A percentile compares a stretch with the other conserved stretches of the same genome.
These are phyloP conservation scores for Apeltes quadracus DNA, from an alignment of 2,113 vertebrate genomes.

Conservation along the genomic window DNA sequence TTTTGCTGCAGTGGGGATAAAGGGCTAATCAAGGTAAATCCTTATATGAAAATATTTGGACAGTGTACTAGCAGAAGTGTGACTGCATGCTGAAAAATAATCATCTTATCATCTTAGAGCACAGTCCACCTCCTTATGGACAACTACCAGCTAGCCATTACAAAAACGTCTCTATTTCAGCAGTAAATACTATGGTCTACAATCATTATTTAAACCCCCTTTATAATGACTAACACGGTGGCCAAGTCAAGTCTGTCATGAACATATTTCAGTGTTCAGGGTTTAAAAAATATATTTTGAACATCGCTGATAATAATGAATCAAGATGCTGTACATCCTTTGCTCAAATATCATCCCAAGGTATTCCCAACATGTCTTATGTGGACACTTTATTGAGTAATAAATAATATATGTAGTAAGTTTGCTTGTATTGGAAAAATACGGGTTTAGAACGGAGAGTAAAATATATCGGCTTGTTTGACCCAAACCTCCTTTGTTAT, in stretches of 20 bases:
- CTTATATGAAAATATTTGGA: slow-evolving; percentile 1
- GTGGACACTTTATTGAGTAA: neutral
- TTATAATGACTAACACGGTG: slow-evolving; percentile 4
- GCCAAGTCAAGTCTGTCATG: slow-evolving; percentile 16
- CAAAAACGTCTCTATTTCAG: slow-evolving; percentile 4
- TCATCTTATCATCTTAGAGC: too few relatives aligned
- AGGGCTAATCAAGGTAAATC: slow-evolving; percentile 8
- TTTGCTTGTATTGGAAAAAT: neutral
- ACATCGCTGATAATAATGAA: neutral
- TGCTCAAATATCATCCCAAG: neutral
- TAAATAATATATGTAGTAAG: neutral
- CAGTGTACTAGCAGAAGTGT: slow-evolving; percentile 16
- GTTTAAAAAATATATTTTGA: slow-evolving; percentile 1
- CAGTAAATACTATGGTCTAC: neutral
- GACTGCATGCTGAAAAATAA: slow-evolving; percentile 17
- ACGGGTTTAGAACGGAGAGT: too few relatives aligned
- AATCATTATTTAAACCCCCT: neutral
- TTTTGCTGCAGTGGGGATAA: slow-evolving; percentile 4
- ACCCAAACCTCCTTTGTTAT: too few relatives aligned
- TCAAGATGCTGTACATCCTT: neutral
- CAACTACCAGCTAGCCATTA: neutral
- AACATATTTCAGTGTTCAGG: neutral
- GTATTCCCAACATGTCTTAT: neutral
- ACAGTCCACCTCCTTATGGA: neutral
- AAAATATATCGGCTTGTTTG: too few relatives aligned